phyloP scores from a whole-genome alignment of 2,888 invertebrate genomes.

The Panzeria rudis region DNA sequence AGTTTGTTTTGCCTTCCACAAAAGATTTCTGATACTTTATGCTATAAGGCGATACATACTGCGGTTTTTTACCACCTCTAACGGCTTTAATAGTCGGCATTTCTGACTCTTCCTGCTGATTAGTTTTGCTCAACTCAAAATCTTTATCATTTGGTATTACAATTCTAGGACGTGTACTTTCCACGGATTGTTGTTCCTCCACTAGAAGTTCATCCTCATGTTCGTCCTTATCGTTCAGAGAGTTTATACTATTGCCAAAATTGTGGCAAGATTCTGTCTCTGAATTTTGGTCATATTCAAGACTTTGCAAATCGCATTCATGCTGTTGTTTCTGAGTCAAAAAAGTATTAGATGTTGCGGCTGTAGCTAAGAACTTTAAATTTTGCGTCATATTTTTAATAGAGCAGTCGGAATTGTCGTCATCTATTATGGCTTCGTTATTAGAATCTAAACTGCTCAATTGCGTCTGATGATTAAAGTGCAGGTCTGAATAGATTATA shows the following conservation, averaged over 20 bases:
- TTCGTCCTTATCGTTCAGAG: slow-evolving; percentile 56
- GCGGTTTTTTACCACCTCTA: slow-evolving; percentile 85
- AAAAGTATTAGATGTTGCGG: slow-evolving; percentile 73
- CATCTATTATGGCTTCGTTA: slow-evolving; percentile 76
- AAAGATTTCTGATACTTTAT: slow-evolving; percentile 78
- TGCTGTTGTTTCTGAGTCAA: slow-evolving; percentile 77
- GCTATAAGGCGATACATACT: slow-evolving; percentile 87
- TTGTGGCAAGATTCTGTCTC: slow-evolving; percentile 85
- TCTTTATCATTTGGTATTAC: slow-evolving; percentile 79
- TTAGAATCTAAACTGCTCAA: slow-evolving; percentile 52
- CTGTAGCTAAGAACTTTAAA: slow-evolving; percentile 78
- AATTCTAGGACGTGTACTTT: slow-evolving; percentile 65
- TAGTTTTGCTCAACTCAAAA: slow-evolving; percentile 84
- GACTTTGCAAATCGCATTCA: slow-evolving; percentile 82
- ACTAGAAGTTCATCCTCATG: slow-evolving; percentile 24
- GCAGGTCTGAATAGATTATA: slow-evolving; percentile 80
- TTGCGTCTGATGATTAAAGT: slow-evolving; percentile 32
- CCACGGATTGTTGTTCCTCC: slow-evolving; percentile 27
- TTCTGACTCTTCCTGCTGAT: slow-evolving; percentile 78
- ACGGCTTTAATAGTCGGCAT: slow-evolving; percentile 76
- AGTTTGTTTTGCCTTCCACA: slow-evolving; percentile 54
- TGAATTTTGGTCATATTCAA: slow-evolving; percentile 86
- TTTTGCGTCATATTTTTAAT: slow-evolving; percentile 80
- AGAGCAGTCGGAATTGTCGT: slow-evolving; percentile 77
- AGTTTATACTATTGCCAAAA: slow-evolving; percentile 76